Conservation (phyloP, 1,140 invertebrate species). For the Pteromalus puparum region DNA sequence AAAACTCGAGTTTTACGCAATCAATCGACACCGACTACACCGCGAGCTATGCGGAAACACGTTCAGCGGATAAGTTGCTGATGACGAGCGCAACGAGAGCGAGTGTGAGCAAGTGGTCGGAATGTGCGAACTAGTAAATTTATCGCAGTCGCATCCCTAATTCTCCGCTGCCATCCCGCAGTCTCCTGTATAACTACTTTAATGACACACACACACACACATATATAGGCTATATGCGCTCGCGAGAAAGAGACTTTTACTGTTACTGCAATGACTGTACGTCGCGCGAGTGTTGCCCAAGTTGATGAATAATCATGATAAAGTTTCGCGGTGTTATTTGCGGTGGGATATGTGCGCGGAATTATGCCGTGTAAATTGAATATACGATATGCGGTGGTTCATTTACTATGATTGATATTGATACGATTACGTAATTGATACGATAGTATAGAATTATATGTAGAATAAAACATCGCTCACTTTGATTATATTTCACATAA, state of each 20-base stretch:
- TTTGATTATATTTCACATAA: too few relatives aligned
- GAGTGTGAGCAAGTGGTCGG: background rate
- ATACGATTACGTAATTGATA: too few relatives aligned
- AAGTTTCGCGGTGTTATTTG: background rate
- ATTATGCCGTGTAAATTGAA: too few relatives aligned
- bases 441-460: too few relatives aligned
- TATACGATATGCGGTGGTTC: too few relatives aligned
- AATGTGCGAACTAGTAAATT: background rate
- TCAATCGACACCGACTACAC: conserved; percentile 7
- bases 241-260: background rate
- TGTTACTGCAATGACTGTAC: background rate
- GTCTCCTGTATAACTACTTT: background rate
- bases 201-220: too few relatives aligned
- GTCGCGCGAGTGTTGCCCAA: background rate
- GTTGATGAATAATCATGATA: background rate
- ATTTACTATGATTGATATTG: too few relatives aligned
- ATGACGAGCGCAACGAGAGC: background rate
- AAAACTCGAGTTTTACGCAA: conserved; percentile 18
- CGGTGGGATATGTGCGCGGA: too few relatives aligned
- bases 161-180: background rate
- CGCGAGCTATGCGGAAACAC: background rate
- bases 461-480: too few relatives aligned
- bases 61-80: background rate
- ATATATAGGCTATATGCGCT: too few relatives aligned
- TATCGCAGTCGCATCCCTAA: background rate